Evolutionary conservation across 2,797 vertebrate genomes (phyloP).

Genomic region (Anabas testudineus): DNA sequence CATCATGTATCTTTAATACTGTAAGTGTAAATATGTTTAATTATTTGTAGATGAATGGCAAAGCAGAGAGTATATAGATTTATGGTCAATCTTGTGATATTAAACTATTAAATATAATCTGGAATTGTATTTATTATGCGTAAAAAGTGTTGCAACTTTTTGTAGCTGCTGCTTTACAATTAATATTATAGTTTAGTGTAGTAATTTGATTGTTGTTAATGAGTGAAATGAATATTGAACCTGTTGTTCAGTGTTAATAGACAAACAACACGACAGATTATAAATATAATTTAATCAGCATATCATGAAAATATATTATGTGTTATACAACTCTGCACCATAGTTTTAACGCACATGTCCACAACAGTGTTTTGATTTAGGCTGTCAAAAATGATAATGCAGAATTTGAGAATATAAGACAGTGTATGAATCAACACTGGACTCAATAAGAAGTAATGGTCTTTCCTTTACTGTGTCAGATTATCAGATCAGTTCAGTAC

Average conservation of each 20-base stretch:
- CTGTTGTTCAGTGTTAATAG: background rate
- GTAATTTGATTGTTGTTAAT: conserved; percentile 6
- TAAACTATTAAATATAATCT: background rate
- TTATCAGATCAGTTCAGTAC: background rate
- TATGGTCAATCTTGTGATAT: background rate
- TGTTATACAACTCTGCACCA: background rate
- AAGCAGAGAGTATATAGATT: background rate
- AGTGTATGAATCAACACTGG: background rate
- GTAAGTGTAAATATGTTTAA: background rate
- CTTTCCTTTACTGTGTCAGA: background rate
- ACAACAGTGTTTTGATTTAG: background rate
- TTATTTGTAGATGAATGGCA: background rate
- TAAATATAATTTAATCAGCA: too few species aligned
- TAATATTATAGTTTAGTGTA: background rate
- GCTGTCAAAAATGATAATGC: background rate
- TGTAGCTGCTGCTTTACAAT: background rate
- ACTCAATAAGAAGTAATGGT: background rate
- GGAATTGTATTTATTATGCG: background rate
- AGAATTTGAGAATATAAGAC: background rate
- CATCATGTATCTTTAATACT: background rate
- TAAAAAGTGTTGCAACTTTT: background rate
- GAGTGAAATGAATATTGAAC: background rate
- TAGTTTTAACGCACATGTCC: background rate
- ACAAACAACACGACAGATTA: too few species aligned
- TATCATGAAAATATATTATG: background rate